Evolutionary conservation across 2,888 invertebrate species (phyloP).

Genomic region (Coleophora deauratella): DNA sequence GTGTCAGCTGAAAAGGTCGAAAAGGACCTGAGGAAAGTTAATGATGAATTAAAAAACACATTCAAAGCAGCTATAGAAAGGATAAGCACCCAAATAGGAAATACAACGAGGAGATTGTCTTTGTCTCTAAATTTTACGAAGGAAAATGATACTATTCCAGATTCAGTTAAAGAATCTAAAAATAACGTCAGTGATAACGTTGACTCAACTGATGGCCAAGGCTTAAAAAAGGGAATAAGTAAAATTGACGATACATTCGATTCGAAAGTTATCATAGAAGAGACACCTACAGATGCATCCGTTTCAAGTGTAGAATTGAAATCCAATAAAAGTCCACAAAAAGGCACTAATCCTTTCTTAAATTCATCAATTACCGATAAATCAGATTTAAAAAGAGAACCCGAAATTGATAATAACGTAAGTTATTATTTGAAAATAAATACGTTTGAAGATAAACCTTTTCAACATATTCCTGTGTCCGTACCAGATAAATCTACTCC

Average conservation of each 20-base stretch:
- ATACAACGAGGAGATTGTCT: slow-evolving; percentile 22
- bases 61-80: slow-evolving; percentile 56
- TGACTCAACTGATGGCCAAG: no score
- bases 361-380: slow-evolving; percentile 7
- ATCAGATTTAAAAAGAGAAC: slow-evolving; percentile 10
- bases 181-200: no score
- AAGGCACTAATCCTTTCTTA: slow-evolving; percentile 20
- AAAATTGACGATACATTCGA: slow-evolving; percentile 3
- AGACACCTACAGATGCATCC: not conserved
- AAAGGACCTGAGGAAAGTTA: slow-evolving; percentile 48
- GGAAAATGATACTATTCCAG: not conserved
- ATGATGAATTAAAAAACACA: slow-evolving; percentile 48
- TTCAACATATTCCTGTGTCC: not conserved
- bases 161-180: not conserved
- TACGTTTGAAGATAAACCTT: slow-evolving; percentile 33
- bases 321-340: slow-evolving; percentile 1
- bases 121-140: slow-evolving; percentile 17
- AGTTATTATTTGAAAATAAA: slow-evolving; percentile 64
- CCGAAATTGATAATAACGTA: slow-evolving; percentile 38
- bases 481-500: not conserved
- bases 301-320: not conserved
- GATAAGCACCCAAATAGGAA: slow-evolving; percentile 30
- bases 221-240: not conserved
- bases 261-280: not conserved
- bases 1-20: slow-evolving; percentile 33